Evolutionary conservation across 2,113 vertebrate genomes (phyloP).

Genomic region (Trochalopteron elliotii): DNA sequence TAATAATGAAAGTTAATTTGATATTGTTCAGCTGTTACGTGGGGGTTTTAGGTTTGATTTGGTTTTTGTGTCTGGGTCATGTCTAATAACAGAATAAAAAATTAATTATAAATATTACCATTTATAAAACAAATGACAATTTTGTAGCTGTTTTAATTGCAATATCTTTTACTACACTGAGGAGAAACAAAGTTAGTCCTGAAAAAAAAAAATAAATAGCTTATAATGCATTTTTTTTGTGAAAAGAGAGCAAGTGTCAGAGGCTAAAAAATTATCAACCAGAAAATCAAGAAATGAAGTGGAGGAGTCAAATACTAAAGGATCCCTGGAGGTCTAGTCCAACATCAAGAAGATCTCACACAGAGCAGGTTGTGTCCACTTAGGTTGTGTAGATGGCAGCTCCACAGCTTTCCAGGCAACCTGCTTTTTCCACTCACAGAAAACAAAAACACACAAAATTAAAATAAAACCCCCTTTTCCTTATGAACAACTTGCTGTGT

Average conservation of each 20-base stretch:
- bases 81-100: not conserved
- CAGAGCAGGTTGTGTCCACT: no score
- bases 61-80: not conserved
- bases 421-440: not conserved
- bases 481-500: accelerated
- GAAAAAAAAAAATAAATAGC: constrained; percentile 6
- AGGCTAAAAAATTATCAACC: not conserved
- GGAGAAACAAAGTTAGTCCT: not conserved
- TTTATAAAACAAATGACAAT: not conserved
- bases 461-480: not conserved
- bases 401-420: not conserved
- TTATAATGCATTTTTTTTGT: not conserved
- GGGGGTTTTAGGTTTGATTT: not conserved
- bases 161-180: not conserved
- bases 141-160: not conserved
- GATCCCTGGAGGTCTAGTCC: not conserved
- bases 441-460: not conserved
- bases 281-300: not conserved
- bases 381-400: accelerated
- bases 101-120: not conserved
- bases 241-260: not conserved
- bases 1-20: not conserved
- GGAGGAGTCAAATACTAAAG: not conserved
- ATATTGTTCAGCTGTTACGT: not conserved
- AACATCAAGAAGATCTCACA: not conserved